phyloP scores from a whole-genome alignment of 2,797 vertebrate genomes.

The Platalea minor region DNA sequence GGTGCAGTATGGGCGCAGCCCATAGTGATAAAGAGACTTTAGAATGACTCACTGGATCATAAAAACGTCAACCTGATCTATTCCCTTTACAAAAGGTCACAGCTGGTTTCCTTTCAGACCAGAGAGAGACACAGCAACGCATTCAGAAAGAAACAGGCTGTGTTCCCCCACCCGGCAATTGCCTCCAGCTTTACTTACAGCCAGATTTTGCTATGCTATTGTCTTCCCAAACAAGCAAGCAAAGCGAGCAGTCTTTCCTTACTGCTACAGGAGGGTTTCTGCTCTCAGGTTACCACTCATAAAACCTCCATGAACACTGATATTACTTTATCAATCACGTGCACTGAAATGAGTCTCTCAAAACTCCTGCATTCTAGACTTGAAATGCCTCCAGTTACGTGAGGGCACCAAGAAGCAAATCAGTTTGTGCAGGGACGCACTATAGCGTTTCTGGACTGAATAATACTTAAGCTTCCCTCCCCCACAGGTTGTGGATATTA shows the following conservation, averaged over 20 bases:
- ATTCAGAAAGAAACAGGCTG: neutral
- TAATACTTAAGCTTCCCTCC: neutral
- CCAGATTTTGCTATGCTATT: neutral
- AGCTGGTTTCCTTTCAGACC: neutral
- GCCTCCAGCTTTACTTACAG: neutral
- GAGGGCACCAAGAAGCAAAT: neutral
- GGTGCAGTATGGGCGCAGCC: neutral
- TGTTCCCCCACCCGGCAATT: neutral
- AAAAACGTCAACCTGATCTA: neutral
- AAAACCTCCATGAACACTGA: neutral
- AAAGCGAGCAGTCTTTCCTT: neutral
- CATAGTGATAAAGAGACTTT: neutral
- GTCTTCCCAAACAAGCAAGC: neutral
- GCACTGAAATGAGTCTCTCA: neutral
- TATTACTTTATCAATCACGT: neutral
- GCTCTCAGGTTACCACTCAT: neutral
- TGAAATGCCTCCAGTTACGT: neutral
- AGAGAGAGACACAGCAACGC: neutral
- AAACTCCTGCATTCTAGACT: neutral
- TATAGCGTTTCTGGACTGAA: neutral
- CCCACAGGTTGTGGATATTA: neutral
- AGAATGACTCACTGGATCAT: slow-evolving; percentile 30
- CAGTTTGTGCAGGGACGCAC: neutral
- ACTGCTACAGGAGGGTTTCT: neutral
- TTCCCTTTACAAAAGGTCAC: neutral